A percentile compares a stretch with the other conserved stretches of the same genome.
phyloP scores from a whole-genome alignment of 1,140 invertebrate species.

The Uloborus diversus region DNA sequence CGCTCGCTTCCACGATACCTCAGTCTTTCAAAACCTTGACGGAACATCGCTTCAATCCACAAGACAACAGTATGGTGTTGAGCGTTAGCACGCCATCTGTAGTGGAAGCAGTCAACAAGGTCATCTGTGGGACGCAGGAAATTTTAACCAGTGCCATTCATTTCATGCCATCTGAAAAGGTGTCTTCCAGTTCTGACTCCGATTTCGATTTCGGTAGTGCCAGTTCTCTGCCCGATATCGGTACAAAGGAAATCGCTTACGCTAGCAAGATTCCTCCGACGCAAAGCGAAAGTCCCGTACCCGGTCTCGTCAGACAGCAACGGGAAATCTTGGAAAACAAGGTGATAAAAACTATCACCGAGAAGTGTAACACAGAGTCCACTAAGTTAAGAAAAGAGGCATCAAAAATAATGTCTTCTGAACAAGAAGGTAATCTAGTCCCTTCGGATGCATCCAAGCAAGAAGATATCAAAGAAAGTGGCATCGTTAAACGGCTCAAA shows the following conservation, averaged over 20 bases:
- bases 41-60: conserved; percentile 27
- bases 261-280: conserved; percentile 21
- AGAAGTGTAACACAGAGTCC: conserved; percentile 28
- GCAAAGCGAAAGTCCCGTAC: conserved; percentile 50
- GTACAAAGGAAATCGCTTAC: conserved; percentile 18
- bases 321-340: conserved; percentile 71
- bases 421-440: conserved; percentile 41
- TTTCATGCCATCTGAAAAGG: conserved; percentile 14
- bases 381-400: conserved; percentile 35
- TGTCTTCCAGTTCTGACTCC: conserved; percentile 53
- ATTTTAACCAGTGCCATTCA: conserved; percentile 56
- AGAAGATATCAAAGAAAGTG: conserved; percentile 63
- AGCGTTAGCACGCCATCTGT: conserved; percentile 57
- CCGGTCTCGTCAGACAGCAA: conserved; percentile 71
- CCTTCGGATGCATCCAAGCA: conserved; percentile 54
- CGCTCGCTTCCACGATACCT: conserved; percentile 34
- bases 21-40: conserved; percentile 31
- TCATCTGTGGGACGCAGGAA: conserved; percentile 56
- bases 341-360: conserved; percentile 57
- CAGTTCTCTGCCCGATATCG: conserved; percentile 30
- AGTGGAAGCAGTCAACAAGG: conserved; percentile 50
- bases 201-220: conserved; percentile 53
- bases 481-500: conserved; percentile 82
- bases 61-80: conserved; percentile 35
- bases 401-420: conserved; percentile 19